Conservation (phyloP, 2,888 invertebrate species). For the Odontomyia ornata region DNA sequence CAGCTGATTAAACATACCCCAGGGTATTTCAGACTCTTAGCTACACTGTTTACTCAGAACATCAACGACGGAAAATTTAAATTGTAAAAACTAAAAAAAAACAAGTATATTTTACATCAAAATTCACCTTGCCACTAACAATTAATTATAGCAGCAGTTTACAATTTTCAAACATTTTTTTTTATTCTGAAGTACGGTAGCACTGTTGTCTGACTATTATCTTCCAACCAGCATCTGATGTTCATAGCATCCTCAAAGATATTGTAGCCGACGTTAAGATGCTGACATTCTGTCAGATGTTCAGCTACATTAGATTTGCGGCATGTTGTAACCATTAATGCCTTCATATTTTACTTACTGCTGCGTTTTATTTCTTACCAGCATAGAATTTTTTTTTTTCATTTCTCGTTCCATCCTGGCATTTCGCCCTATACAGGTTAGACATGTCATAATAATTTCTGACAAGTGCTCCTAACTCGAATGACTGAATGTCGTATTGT, state of each 20-base stretch:
- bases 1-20: no score
- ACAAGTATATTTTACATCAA: no score
- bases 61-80: no score
- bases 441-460: constrained; percentile 10
- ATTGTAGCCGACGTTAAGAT: neutral
- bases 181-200: neutral
- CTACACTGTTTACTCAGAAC: no score
- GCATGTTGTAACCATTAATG: constrained; percentile 37
- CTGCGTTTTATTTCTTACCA: constrained; percentile 3
- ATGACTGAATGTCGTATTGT: neutral
- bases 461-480: neutral
- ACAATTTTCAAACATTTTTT: no score
- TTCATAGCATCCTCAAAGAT: constrained; percentile 1
- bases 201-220: neutral
- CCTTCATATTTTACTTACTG: constrained; percentile 10
- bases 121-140: no score
- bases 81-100: no score
- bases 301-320: constrained; percentile 32
- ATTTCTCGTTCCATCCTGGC: neutral
- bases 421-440: neutral
- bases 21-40: no score
- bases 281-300: constrained; percentile 27
- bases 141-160: no score
- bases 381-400: no score
- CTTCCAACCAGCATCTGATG: neutral